phyloP scores from a whole-genome alignment of 2,888 invertebrate genomes.

The Trachelus iudaicus region DNA sequence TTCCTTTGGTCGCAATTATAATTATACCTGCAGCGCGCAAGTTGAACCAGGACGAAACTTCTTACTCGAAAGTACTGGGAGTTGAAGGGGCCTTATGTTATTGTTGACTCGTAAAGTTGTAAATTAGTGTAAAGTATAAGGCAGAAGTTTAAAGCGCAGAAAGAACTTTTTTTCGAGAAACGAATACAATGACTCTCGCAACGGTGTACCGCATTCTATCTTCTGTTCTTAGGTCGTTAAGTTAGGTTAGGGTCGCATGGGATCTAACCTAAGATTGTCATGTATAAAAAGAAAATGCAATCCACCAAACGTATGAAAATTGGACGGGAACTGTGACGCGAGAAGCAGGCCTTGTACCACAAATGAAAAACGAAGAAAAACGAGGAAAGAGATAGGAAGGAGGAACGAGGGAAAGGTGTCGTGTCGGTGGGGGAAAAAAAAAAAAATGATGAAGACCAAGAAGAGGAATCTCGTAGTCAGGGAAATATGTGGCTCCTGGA shows the following conservation, averaged over 20 bases:
- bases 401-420: conserved; percentile 19
- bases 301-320: not conserved
- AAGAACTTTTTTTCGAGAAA: not conserved
- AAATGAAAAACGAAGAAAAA: not conserved
- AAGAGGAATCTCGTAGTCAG: not conserved
- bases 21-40: not conserved
- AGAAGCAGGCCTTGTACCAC: conserved; percentile 3
- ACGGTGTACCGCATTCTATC: not conserved
- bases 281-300: not conserved
- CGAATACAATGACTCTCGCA: not conserved
- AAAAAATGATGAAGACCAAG: not conserved
- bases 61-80: not conserved
- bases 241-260: not conserved
- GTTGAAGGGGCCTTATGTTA: not conserved
- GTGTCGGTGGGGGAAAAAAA: not conserved
- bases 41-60: not conserved
- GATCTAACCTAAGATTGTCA: not conserved
- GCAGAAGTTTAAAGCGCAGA: not conserved
- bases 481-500: not conserved
- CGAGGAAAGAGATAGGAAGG: conserved; percentile 1
- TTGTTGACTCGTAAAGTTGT: not conserved
- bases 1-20: not conserved
- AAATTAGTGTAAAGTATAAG: not conserved
- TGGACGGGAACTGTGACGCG: not conserved
- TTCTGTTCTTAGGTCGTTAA: not conserved